These are phyloP conservation scores for Remorina albescens DNA, from an alignment of 2,797 vertebrate genomes.

Conservation along the genomic window DNA sequence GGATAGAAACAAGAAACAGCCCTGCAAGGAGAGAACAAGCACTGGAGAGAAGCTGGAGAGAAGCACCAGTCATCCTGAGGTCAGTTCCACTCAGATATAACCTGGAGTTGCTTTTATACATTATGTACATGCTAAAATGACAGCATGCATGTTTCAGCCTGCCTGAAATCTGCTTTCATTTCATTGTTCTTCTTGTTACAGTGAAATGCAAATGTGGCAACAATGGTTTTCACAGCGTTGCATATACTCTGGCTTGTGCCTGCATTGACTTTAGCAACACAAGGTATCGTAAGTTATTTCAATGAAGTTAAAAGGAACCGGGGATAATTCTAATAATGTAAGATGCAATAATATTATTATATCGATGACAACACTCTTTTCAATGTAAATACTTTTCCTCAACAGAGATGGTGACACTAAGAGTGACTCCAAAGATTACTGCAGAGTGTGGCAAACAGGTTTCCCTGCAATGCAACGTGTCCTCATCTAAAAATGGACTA, in stretches of 20 bases:
- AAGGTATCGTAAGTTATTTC: conserved; percentile 57
- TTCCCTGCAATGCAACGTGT: conserved; percentile 57
- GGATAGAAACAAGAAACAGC: background rate
- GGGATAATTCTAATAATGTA: background rate
- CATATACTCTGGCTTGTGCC: conserved; percentile 45
- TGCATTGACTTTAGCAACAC: conserved; percentile 33
- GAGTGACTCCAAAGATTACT: conserved; percentile 16
- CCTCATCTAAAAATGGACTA: conserved; percentile 8
- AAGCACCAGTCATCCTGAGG: conserved; percentile 15
- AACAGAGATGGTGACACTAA: conserved; percentile 55
- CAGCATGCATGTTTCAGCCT: background rate
- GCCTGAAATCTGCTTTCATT: conserved; percentile 5
- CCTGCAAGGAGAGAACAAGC: background rate
- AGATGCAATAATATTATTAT: background rate
- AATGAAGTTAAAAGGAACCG: background rate
- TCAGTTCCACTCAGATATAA: conserved; percentile 28
- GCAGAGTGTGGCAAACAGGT: conserved; percentile 57
- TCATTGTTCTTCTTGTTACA: conserved; percentile 10
- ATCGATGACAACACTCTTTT: background rate
- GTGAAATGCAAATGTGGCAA: conserved; percentile 35
- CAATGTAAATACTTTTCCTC: no score
- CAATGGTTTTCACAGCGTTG: conserved; percentile 45
- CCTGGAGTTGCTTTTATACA: background rate
- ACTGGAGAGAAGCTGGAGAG: conserved; percentile 9
- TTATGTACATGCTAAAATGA: background rate